phyloP scores from a whole-genome alignment of 2,113 vertebrate genomes.

The Oreotragus oreotragus region DNA sequence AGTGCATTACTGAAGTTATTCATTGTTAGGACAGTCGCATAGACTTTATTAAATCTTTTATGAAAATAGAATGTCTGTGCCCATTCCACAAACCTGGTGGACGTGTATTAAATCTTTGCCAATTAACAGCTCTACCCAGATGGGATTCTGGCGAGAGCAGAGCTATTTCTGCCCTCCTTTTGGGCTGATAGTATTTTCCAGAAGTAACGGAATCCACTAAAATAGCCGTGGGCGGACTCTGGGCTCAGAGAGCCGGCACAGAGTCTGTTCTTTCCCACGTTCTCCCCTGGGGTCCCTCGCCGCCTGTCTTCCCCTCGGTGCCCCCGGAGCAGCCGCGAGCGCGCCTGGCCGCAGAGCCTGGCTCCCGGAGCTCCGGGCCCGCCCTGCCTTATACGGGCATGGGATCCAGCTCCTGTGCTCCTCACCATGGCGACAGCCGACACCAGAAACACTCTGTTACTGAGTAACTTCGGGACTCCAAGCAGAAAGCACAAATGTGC shows the following conservation, averaged over 20 bases:
- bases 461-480: constrained; percentile 23
- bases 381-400: constrained; percentile 63
- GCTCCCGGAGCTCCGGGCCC: background rate
- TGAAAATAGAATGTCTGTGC: fast-evolving
- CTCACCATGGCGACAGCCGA: constrained; percentile 49
- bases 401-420: background rate
- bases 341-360: background rate
- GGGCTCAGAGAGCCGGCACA: background rate
- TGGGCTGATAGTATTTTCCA: background rate
- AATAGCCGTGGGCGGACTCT: constrained; percentile 44
- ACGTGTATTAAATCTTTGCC: background rate
- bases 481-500: background rate
- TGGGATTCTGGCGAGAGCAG: background rate
- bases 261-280: constrained; percentile 59
- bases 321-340: background rate
- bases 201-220: constrained; percentile 39
- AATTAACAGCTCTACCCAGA: background rate
- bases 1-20: background rate
- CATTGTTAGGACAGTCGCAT: background rate
- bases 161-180: background rate
- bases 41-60: background rate
- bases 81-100: background rate
- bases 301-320: background rate
- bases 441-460: constrained; percentile 33
- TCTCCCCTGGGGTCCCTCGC: constrained; percentile 37